Evolutionary conservation across 2,888 invertebrate genomes (phyloP).

Genomic region (Meliscaeva auricollis): DNA sequence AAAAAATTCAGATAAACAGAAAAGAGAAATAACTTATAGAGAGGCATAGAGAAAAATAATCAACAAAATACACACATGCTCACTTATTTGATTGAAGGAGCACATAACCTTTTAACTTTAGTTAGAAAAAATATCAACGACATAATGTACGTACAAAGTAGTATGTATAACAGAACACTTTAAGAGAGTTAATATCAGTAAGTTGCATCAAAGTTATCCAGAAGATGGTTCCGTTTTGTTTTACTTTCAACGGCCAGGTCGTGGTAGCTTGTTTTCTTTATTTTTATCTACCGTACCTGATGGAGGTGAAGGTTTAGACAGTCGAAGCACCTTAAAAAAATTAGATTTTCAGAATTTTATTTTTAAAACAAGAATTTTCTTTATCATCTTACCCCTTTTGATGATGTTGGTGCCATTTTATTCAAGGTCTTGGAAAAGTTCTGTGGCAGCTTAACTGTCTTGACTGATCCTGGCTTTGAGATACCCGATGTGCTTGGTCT

Average conservation of each 20-base stretch:
- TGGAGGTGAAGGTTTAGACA: constrained; percentile 44
- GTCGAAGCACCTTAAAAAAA: constrained; percentile 44
- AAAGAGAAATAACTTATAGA: constrained; percentile 43
- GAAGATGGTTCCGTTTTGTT: background rate
- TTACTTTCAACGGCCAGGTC: constrained; percentile 27
- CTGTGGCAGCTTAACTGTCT: constrained; percentile 61
- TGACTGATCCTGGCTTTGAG: constrained; percentile 49
- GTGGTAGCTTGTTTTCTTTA: constrained; percentile 67
- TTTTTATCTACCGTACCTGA: constrained; percentile 42
- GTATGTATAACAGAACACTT: constrained; percentile 7
- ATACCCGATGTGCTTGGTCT: constrained; percentile 60
- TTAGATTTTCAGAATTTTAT: background rate
- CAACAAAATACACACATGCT: background rate
- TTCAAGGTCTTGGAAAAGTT: constrained; percentile 63
- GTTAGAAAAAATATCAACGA: constrained; percentile 12
- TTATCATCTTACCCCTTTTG: constrained; percentile 51
- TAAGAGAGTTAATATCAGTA: constrained; percentile 16
- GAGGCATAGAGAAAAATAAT: constrained; percentile 10
- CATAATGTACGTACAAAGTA: background rate
- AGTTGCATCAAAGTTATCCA: constrained; percentile 10
- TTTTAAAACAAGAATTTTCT: background rate
- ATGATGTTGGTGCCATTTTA: constrained; percentile 58
- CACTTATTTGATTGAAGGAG: background rate
- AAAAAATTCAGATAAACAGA: constrained; percentile 35
- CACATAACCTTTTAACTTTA: constrained; percentile 28